Evolutionary conservation across 2,113 vertebrate genomes (phyloP), one percentile per base, ranked within the genome.

Genomic region (Oryzias curvinotus): DNA sequence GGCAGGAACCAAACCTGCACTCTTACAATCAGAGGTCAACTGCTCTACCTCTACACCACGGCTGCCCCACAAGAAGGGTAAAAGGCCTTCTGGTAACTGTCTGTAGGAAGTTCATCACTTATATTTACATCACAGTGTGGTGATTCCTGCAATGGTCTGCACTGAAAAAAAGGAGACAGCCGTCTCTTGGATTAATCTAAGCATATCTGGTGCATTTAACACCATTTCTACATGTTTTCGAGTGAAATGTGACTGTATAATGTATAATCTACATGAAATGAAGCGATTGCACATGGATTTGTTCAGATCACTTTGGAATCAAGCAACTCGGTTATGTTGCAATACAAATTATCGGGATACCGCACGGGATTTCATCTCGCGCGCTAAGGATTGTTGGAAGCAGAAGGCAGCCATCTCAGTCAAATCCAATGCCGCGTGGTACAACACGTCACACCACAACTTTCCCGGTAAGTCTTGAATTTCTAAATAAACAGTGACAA

Each of bases 101-200:
- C n/a, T n/a, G n/a, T n/a, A n/a, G n/a, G n/a, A n/a, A n/a, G n/a
- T n/a, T n/a, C n/a, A n/a, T n/a, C n/a, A n/a, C n/a, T n/a, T n/a
- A n/a, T n/a, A n/a, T n/a, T n/a, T n/a, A n/a, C n/a, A n/a, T n/a
- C n/a, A n/a, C n/a, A n/a, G n/a, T n/a, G n/a, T n/a, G n/a, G n/a
- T n/a, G n/a, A n/a, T n/a, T n/a, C n/a, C n/a, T n/a, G n/a, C n/a
- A n/a, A n/a, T n/a, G n/a, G n/a, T n/a, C n/a, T n/a, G n/a, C 23
- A 25, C 50, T 52, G 17, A 63, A 46, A 53, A 64, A 64, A n/a
- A 41, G 52, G 47, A 41, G 55, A n/a, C 26, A 44, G 17, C 43
- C 44, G 14, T n/a, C 51, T 54, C 12, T 19, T 54, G 52, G 44
- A 65, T 23, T 30, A 30, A 30, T 30, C 28, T 30, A 30, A 30